Evolutionary conservation across 2,888 invertebrate species (phyloP).

Genomic region (Prostheceraeus crozeri): DNA sequence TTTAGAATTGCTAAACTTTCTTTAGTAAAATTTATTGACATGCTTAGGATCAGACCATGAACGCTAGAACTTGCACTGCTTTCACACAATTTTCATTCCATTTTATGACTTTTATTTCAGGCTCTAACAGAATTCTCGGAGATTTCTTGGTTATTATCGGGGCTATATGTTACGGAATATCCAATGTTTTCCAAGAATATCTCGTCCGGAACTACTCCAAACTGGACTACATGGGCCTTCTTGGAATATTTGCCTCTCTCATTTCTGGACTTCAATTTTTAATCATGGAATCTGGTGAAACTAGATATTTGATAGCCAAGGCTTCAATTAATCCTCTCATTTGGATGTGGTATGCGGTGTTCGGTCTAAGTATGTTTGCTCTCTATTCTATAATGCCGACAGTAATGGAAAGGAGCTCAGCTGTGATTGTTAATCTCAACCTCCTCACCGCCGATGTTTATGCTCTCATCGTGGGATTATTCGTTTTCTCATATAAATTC

Average conservation of each 20-base stretch:
- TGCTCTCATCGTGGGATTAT: constrained; percentile 70
- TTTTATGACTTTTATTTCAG: constrained; percentile 61
- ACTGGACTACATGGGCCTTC: constrained; percentile 71
- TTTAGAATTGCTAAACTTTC: too few species aligned
- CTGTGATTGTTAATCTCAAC: constrained; percentile 73
- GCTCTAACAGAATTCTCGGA: constrained; percentile 70
- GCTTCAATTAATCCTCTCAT: neutral
- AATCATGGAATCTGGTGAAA: constrained; percentile 22
- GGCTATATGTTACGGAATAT: constrained; percentile 70
- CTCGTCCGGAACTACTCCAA: constrained; percentile 70
- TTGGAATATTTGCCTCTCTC: constrained; percentile 72
- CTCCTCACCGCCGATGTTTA: constrained; percentile 77
- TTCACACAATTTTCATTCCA: too few species aligned
- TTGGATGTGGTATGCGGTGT: constrained; percentile 49
- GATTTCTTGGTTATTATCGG: constrained; percentile 73
- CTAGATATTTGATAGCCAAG: neutral
- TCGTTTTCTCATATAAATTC: constrained; percentile 74
- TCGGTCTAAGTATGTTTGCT: constrained; percentile 67
- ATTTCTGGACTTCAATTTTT: constrained; percentile 66
- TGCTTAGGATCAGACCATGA: too few species aligned
- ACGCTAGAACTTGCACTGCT: too few species aligned
- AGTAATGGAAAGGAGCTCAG: constrained; percentile 69
- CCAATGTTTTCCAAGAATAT: constrained; percentile 72
- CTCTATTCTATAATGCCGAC: constrained; percentile 71
- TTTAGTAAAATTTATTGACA: too few species aligned